Base-by-base conservation (phyloP, 1,140 invertebrate genomes). In the Heliothis virescens region DNA sequence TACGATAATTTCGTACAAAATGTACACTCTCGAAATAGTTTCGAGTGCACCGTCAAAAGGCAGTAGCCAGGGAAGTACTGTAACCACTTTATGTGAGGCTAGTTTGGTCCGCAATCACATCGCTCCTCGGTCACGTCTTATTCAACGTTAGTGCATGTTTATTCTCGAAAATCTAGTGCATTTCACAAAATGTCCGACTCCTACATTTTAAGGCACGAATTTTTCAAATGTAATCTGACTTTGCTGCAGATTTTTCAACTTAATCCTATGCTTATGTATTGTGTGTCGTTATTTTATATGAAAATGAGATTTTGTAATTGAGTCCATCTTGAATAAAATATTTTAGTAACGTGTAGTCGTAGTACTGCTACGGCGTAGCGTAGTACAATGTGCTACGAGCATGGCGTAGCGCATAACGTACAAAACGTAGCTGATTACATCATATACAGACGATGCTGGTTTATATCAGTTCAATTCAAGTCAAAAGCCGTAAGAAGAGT, bases 161-260 rank as follows among this genome's bases (percentile, higher is more conserved):
- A 60, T 60, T 60, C 21, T 60, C 57, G 7, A 60, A 60, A 26
- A 60, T 12, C 57, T 60, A 21, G 11, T 26, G 21, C 57, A 60
- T 60, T 60, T 60, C 21, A 60, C 57, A 60, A 60, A 60, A 60
- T 59, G 21, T 18, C 26, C n/a, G 65, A 21, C 29, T n/a, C 47
- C 52, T 67, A n/a, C 48, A 52, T 18, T 62, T 67, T 67, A 77
- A 34, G 21, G 48, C 53, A 77, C 53, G 50, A 77, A 67, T 41
- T 26, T 59, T 3, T 3, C 21, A 59, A 26, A 26, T 59, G 10
- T 26, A 16, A 59, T 4, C 26, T 59, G 21, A 26, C 57, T 59
- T 18, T 12, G 5, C 7, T 18, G 11, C 7, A 12, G 18, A 7
- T 53, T 53, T 53, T 53, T 53, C 1, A 55, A 55, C 53, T 55